A percentile compares a stretch with the other conserved stretches of the same genome.
Evolutionary conservation across 2,797 vertebrate genomes (phyloP).

Genomic region (Chelon auratus): DNA sequence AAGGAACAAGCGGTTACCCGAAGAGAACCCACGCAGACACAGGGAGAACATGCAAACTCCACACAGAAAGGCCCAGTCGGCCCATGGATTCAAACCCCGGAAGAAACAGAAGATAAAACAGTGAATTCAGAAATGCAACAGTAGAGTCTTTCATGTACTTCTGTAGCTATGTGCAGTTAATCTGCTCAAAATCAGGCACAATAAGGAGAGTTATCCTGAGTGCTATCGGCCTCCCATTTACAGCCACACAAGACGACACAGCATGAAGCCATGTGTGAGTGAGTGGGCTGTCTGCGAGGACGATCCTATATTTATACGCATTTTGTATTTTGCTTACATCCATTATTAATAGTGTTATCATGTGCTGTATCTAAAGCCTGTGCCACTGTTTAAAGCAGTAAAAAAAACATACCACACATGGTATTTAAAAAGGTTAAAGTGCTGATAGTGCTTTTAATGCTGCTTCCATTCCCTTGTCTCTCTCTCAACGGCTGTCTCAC

Average conservation of each 20-base stretch:
- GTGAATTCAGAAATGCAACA: too few species aligned
- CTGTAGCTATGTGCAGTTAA: neutral
- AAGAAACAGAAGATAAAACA: too few species aligned
- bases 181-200: neutral
- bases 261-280: constrained; percentile 27
- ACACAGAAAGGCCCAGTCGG: too few species aligned
- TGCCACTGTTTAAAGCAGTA: neutral
- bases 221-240: constrained; percentile 13
- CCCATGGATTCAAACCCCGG: too few species aligned
- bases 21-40: too few species aligned
- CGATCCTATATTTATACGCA: constrained; percentile 25
- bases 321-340: neutral
- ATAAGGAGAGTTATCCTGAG: neutral
- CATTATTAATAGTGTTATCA: neutral
- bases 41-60: too few species aligned
- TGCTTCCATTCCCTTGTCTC: too few species aligned
- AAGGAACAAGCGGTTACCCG: too few species aligned
- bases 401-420: too few species aligned
- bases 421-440: neutral
- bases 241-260: neutral
- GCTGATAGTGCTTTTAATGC: neutral
- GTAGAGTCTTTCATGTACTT: too few species aligned
- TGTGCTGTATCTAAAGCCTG: too few species aligned
- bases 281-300: constrained; percentile 6
- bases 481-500: neutral